phyloP scores from a whole-genome alignment of 1,140 invertebrate species.

The Drosophila nebulosa region DNA sequence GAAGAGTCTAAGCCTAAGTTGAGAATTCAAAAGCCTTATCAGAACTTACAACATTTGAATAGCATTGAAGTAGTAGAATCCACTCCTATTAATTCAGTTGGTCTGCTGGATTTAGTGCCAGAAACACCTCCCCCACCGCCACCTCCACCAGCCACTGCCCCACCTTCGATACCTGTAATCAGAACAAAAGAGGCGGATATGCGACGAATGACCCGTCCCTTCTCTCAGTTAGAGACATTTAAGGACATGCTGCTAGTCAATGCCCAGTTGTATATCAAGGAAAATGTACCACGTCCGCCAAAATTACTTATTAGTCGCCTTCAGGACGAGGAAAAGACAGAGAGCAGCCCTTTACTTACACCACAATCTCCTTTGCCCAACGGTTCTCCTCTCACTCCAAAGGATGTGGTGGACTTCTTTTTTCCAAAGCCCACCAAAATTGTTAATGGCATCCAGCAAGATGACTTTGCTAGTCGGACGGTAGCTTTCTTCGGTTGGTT shows the following conservation, averaged over 20 bases:
- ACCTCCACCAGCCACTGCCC: slow-evolving; percentile 51
- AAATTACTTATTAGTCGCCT: slow-evolving; percentile 57
- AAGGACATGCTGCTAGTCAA: slow-evolving; percentile 78
- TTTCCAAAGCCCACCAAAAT: slow-evolving; percentile 71
- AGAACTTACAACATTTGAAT: slow-evolving; percentile 33
- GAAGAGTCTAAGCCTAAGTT: slow-evolving; percentile 34
- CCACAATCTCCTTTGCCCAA: slow-evolving; percentile 19
- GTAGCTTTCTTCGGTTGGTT: slow-evolving; percentile 88
- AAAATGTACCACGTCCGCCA: slow-evolving; percentile 71
- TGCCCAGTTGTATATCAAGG: slow-evolving; percentile 74
- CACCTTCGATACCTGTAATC: slow-evolving; percentile 33
- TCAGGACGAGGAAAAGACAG: slow-evolving; percentile 34
- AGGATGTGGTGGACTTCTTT: slow-evolving; percentile 79
- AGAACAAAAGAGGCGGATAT: slow-evolving; percentile 39
- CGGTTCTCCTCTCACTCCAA: slow-evolving; percentile 47
- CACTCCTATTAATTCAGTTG: slow-evolving; percentile 37
- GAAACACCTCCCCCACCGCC: slow-evolving; percentile 64
- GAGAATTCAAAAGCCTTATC: slow-evolving; percentile 19
- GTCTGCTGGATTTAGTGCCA: slow-evolving; percentile 33
- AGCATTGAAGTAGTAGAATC: slow-evolving; percentile 63
- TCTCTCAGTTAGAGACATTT: slow-evolving; percentile 71
- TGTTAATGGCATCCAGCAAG: slow-evolving; percentile 85
- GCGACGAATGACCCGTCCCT: slow-evolving; percentile 50
- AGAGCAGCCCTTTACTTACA: slow-evolving; percentile 27
- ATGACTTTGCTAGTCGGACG: slow-evolving; percentile 85